phyloP scores from a whole-genome alignment of 2,113 vertebrate genomes.

The Cyanoderma ruficeps region DNA sequence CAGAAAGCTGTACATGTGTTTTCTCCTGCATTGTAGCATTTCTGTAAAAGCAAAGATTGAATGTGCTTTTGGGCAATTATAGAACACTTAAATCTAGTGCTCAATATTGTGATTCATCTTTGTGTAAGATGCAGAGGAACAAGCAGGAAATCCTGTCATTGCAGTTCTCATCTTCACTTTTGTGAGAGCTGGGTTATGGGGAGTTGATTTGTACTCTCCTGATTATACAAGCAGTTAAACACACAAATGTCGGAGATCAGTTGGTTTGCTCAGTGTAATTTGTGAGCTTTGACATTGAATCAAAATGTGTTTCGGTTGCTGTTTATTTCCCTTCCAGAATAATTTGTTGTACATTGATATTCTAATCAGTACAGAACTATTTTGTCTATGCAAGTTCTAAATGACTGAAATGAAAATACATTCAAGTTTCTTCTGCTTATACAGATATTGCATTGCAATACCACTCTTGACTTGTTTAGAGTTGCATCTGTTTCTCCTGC shows the following conservation, averaged over 20 bases:
- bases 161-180: not conserved
- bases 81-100: not conserved
- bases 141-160: not conserved
- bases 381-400: not conserved
- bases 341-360: not conserved
- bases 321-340: not conserved
- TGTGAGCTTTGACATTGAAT: not conserved
- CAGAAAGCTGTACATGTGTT: not conserved
- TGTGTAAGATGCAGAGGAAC: not conserved
- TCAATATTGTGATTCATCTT: not conserved
- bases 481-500: not conserved
- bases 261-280: not conserved
- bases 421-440: not conserved
- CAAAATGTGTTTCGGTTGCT: not conserved
- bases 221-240: not conserved
- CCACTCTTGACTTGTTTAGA: not conserved
- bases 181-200: not conserved
- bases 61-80: not conserved
- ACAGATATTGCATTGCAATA: not conserved
- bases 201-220: not conserved
- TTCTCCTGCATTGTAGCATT: not conserved
- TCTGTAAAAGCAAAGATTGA: not conserved
- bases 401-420: not conserved
- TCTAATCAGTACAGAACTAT: not conserved
- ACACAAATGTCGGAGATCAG: not conserved